These are phyloP conservation scores for Salvator merianae DNA, from an alignment of 2,113 vertebrate genomes.

Conservation along the genomic window DNA sequence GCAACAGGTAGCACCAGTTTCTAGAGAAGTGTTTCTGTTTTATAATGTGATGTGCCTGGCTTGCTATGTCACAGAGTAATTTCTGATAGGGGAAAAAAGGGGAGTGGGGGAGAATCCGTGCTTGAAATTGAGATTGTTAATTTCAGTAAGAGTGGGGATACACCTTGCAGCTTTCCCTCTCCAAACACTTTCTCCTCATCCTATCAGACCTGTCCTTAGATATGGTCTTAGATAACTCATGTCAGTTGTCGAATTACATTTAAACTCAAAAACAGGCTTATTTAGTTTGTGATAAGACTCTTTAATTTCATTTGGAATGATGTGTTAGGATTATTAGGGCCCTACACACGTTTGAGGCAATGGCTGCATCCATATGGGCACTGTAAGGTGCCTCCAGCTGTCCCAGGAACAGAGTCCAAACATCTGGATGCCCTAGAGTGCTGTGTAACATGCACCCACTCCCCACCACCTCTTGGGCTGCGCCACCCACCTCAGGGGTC, in stretches of 20 bases:
- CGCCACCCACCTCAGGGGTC: too few species aligned
- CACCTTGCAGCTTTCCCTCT: neutral
- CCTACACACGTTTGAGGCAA: neutral
- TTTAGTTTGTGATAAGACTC: neutral
- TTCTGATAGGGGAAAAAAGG: conserved; percentile 20
- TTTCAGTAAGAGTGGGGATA: neutral
- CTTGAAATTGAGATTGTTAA: neutral
- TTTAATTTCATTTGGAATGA: neutral
- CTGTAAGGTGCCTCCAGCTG: too few species aligned
- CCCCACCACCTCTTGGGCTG: too few species aligned
- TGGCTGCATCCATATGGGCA: too few species aligned
- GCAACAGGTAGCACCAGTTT: conserved; percentile 62
- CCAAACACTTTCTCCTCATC: neutral
- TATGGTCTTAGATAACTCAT: neutral
- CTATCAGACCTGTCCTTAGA: neutral
- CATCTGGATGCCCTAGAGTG: too few species aligned
- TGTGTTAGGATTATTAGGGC: neutral
- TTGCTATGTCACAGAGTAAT: conserved; percentile 44
- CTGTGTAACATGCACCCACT: too few species aligned
- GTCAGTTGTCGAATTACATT: neutral
- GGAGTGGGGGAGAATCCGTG: neutral
- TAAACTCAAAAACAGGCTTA: neutral
- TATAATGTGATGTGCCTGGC: conserved; percentile 55
- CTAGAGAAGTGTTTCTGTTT: conserved; percentile 48
- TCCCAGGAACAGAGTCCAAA: too few species aligned